phyloP scores from a whole-genome alignment of 2,797 vertebrate species.

The Lates japonicus region DNA sequence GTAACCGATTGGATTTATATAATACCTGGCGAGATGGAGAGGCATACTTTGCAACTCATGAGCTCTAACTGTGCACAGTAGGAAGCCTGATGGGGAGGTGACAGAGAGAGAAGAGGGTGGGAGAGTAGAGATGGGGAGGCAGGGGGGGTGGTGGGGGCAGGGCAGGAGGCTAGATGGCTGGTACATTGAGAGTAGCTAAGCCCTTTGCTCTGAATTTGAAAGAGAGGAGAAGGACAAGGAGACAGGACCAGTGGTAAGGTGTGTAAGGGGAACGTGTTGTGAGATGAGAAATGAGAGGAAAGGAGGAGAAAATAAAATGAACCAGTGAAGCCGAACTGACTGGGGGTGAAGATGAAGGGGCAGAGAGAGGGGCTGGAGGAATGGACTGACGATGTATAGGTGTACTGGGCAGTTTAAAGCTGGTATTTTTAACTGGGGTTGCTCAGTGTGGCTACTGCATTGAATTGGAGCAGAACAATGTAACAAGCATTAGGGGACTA shows the following conservation, averaged over 20 bases:
- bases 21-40: slow-evolving; percentile 72
- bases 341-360: slow-evolving; percentile 26
- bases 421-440: no score
- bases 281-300: slow-evolving; percentile 53
- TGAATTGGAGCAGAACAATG: slow-evolving; percentile 77
- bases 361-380: slow-evolving; percentile 27
- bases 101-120: slow-evolving; percentile 26
- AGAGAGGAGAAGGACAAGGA: slow-evolving; percentile 46
- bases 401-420: slow-evolving; percentile 49
- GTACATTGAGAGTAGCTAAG: slow-evolving; percentile 66
- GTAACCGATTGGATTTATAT: slow-evolving; percentile 70
- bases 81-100: slow-evolving; percentile 52
- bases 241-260: neutral
- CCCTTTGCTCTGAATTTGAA: slow-evolving; percentile 56
- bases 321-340: slow-evolving; percentile 49
- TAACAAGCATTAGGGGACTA: slow-evolving; percentile 65
- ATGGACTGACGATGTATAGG: slow-evolving; percentile 74
- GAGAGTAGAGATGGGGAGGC: neutral
- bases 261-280: slow-evolving; percentile 14
- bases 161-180: slow-evolving; percentile 57
- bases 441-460: slow-evolving; percentile 61
- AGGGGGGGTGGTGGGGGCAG: neutral
- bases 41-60: slow-evolving; percentile 68
- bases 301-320: slow-evolving; percentile 58
- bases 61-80: slow-evolving; percentile 46